Conservation (phyloP, 2,113 vertebrate species). For the Nannobrachium achirus region DNA sequence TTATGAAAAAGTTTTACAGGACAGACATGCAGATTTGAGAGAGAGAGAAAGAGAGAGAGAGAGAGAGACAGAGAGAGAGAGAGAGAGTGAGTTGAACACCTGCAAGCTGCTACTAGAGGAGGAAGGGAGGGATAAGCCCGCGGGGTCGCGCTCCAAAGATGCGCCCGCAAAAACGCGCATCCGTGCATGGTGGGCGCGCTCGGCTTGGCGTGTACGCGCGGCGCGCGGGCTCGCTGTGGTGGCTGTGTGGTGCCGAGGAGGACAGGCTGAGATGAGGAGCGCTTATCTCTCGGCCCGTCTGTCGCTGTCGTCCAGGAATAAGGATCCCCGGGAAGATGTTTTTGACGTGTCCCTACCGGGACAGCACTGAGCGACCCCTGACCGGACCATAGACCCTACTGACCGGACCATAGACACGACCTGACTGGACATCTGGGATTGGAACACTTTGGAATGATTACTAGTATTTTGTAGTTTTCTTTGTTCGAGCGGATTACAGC, state of each 20-base stretch:
- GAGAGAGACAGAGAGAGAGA: background rate
- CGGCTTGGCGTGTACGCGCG: constrained; percentile 21
- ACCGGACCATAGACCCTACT: no score
- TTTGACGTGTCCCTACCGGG: constrained; percentile 33
- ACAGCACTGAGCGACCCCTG: constrained; percentile 36
- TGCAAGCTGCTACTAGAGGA: background rate
- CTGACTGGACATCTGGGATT: constrained; percentile 20
- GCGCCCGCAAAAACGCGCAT: constrained; percentile 21
- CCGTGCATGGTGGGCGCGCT: constrained; percentile 38
- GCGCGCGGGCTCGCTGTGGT: constrained; percentile 29
- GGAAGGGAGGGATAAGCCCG: constrained; percentile 12
- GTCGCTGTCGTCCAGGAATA: background rate
- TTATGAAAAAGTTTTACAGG: no score
- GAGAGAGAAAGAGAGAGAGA: background rate
- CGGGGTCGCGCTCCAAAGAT: constrained; percentile 35
- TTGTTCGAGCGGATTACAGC: background rate
- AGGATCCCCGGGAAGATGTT: constrained; percentile 44
- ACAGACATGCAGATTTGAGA: no score
- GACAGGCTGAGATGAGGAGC: constrained; percentile 18
- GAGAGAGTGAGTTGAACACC: background rate
- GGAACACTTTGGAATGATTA: constrained; percentile 27
- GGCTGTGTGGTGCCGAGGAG: constrained; percentile 29
- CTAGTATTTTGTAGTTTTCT: constrained; percentile 4
- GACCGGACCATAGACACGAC: constrained; percentile 14
- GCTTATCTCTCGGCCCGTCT: constrained; percentile 2